Evolutionary conservation across 2,113 vertebrate species (phyloP).

Genomic region (Aspidoscelis tigris): DNA sequence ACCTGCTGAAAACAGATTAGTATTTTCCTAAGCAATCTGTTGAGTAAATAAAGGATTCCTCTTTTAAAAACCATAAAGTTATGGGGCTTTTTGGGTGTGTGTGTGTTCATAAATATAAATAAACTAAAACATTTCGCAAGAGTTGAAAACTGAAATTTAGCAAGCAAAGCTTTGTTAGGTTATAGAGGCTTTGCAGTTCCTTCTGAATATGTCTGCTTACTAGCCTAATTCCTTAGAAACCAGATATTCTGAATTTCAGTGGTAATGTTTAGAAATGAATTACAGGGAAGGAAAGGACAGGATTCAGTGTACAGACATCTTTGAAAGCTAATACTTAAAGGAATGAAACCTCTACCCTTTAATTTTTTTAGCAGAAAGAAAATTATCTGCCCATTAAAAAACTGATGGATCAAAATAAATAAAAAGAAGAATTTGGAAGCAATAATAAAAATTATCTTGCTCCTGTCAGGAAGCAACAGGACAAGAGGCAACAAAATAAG

Average conservation of each 20-base stretch:
- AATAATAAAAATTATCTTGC: neutral
- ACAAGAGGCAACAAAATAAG: too few relatives aligned
- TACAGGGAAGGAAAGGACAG: slow-evolving; percentile 1
- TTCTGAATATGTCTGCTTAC: slow-evolving; percentile 19
- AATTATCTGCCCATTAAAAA: neutral
- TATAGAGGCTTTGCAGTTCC: slow-evolving; percentile 33
- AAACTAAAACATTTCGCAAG: slow-evolving; percentile 32
- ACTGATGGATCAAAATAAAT: neutral
- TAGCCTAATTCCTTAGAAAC: neutral
- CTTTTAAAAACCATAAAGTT: slow-evolving; percentile 8
- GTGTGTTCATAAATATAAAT: slow-evolving; percentile 19
- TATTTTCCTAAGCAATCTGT: neutral
- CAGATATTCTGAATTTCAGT: slow-evolving; percentile 29
- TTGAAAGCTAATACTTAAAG: slow-evolving; percentile 16
- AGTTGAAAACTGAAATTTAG: slow-evolving; percentile 39
- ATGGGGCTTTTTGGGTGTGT: neutral
- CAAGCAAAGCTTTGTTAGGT: slow-evolving; percentile 12
- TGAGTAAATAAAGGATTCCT: neutral
- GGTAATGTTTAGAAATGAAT: slow-evolving; percentile 2
- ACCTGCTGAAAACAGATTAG: neutral
- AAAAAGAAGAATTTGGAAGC: neutral
- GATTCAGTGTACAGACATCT: slow-evolving; percentile 32
- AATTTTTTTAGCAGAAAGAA: neutral
- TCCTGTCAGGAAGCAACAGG: neutral
- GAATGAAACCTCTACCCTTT: neutral